phyloP scores from a whole-genome alignment of 1,140 invertebrate genomes.

The Lithobius niger region DNA sequence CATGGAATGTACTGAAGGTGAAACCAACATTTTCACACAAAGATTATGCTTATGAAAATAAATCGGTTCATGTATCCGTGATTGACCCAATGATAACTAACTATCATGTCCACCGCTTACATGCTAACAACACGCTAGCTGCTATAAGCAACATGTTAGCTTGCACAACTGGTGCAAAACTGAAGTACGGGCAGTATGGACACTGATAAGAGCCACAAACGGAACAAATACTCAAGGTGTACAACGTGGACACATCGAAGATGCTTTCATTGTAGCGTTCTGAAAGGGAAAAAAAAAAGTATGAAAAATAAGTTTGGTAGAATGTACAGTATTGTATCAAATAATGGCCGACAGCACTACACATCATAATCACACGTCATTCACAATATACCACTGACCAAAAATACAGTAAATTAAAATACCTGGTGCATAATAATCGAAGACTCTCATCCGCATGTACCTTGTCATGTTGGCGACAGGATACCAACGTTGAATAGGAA shows the following conservation, averaged over 20 bases:
- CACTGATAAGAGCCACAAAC: constrained; percentile 50
- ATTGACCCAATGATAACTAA: too few relatives aligned
- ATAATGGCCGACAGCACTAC: neutral
- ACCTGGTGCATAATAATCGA: constrained; percentile 40
- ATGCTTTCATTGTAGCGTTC: constrained; percentile 42
- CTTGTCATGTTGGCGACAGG: constrained; percentile 37
- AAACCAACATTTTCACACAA: too few relatives aligned
- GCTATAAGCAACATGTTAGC: too few relatives aligned
- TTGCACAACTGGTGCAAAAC: too few relatives aligned
- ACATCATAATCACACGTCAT: neutral
- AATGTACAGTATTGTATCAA: neutral
- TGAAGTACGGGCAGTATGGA: constrained; percentile 45
- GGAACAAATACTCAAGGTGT: constrained; percentile 44
- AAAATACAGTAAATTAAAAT: constrained; percentile 11
- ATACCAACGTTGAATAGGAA: constrained; percentile 34
- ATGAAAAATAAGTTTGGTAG: neutral
- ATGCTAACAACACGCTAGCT: too few relatives aligned
- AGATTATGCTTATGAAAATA: too few relatives aligned
- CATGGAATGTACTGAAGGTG: too few relatives aligned
- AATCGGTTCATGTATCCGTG: too few relatives aligned
- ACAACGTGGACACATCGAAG: constrained; percentile 40
- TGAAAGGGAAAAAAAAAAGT: constrained; percentile 26
- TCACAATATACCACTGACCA: neutral
- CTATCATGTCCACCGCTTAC: too few relatives aligned
- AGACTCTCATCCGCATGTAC: constrained; percentile 33